Base-by-base conservation (phyloP, 2,888 invertebrate genomes). In the Isoperla grammatica region DNA sequence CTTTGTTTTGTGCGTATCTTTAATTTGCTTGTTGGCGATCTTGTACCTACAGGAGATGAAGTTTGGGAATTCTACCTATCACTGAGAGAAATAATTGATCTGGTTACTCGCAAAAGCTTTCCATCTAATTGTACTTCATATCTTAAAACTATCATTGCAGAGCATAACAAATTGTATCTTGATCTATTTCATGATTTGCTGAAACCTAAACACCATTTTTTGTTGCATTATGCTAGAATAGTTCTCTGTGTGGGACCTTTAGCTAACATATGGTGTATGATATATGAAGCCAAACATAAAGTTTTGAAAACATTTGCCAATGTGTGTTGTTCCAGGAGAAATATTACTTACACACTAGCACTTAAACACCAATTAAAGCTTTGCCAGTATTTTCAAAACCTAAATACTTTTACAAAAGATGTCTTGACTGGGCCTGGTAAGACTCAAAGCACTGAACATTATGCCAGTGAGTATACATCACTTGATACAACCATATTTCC, bases 251-350 rank as follows among this genome's bases (percentile, higher is more conserved):
- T 65, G 50, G 66, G 67, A 6, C 67, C 67, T 9, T 12, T 65
- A 13, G 62, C 53, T 39, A 42, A 46, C 40, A 23, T 63, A 13
- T 67, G 65, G 62, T 62, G 58, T 4, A 66, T 68, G 63, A 58
- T 64, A 8, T 67, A 65, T 61, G 67, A 68, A 62, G 65, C 64
- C 5, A 68, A 68, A 39, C 66, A 68, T 59, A 57, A 59, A 29
- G 57, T 63, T 40, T 57, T 66, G n/a, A 67, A 67, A 61, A 43
- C 49, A 15, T 45, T 63, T 29, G 60, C 63, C 11, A 60, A 56
- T 59, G 48, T 22, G 61, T 60, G 58, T 5, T 45, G 57, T 17
- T 59, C 61, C 35, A 59, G 66, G 12, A 59, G 54, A 49, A 65
- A 66, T 60, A 60, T 65, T 53, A 61, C 59, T 19, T 55, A 58